Percentiles rank a stretch among this genome's conserved stretches.
phyloP scores from a whole-genome alignment of 1,140 invertebrate genomes.

The Atta colombica region DNA sequence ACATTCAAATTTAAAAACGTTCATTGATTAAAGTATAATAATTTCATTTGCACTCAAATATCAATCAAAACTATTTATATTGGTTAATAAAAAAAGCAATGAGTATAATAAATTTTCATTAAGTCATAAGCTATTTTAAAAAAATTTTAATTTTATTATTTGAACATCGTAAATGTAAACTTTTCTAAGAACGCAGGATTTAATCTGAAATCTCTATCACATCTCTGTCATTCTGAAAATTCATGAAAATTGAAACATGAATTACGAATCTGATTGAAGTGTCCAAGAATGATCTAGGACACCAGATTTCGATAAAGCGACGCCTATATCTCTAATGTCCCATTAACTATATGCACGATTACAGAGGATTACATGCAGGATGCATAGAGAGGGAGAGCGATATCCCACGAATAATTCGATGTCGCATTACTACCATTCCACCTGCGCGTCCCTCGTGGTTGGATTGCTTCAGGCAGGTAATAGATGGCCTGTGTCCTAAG shows the following conservation, averaged over 20 bases:
- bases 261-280: constrained; percentile 34
- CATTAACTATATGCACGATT: constrained; percentile 58
- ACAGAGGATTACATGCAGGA: constrained; percentile 50
- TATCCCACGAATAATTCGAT: constrained; percentile 60
- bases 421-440: constrained; percentile 59
- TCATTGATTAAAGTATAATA: neutral
- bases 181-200: constrained; percentile 7
- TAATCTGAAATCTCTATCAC: neutral
- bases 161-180: no score
- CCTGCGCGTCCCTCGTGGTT: constrained; percentile 48
- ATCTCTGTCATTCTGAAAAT: neutral
- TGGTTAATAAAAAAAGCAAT: neutral
- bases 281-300: constrained; percentile 30
- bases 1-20: neutral
- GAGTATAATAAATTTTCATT: neutral
- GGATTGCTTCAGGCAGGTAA: constrained; percentile 44
- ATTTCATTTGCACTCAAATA: neutral
- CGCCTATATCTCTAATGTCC: constrained; percentile 44
- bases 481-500: constrained; percentile 17
- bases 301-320: constrained; percentile 5
- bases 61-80: neutral
- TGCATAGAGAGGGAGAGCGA: constrained; percentile 51
- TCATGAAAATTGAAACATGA: constrained; percentile 36
- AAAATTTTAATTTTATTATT: neutral
- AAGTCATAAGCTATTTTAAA: neutral